Conservation (phyloP, 2,888 invertebrate species). For the Synanthedon formicaeformis region DNA sequence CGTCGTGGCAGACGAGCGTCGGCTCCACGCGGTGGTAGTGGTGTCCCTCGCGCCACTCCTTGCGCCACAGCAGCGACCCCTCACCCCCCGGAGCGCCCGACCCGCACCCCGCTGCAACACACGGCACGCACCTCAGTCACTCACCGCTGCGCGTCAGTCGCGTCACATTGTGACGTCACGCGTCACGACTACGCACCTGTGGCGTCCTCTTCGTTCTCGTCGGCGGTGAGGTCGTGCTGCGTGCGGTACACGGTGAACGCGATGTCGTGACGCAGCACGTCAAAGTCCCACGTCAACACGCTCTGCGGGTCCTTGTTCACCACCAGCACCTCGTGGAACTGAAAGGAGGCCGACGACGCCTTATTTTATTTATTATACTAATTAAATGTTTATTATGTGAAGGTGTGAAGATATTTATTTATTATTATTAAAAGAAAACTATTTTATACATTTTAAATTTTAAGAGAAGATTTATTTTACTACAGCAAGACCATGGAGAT, state of each 20-base stretch:
- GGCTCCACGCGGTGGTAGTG: constrained; percentile 85
- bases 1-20: constrained; percentile 87
- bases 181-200: constrained; percentile 21
- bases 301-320: constrained; percentile 86
- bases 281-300: constrained; percentile 97
- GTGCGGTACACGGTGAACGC: constrained; percentile 80
- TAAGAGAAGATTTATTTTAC: no score
- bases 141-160: no score
- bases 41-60: constrained; percentile 78
- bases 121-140: not conserved
- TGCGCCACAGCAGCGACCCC: constrained; percentile 73
- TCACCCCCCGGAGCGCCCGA: constrained; percentile 43
- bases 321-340: constrained; percentile 83
- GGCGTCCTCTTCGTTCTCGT: constrained; percentile 16
- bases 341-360: constrained; percentile 10
- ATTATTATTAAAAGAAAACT: no score
- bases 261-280: constrained; percentile 90
- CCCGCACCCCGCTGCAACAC: constrained; percentile 37
- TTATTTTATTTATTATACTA: no score
- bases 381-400: no score
- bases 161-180: not conserved
- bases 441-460: no score
- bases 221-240: constrained; percentile 26
- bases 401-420: no score
- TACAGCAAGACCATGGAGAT: no score